Evolutionary conservation across 1,140 invertebrate genomes (phyloP), one percentile per base, ranked within the genome.

Genomic region (Leptinotarsa lineolata): DNA sequence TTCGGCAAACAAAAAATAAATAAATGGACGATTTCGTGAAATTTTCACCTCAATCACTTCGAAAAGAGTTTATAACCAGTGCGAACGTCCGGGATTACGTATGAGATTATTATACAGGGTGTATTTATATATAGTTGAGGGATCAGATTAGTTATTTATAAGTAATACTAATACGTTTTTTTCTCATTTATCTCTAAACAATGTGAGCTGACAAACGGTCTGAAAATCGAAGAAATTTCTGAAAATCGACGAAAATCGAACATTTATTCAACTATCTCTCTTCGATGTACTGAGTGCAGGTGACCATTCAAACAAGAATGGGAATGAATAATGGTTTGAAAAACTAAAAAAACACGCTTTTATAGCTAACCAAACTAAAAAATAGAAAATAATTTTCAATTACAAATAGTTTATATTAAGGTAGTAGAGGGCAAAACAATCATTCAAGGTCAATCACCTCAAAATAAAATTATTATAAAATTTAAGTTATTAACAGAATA

Each of bases 41-140:
- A 63, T 63, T 63, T 63, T 63, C 61, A 63, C 61, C 61, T 63
- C 61, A 30, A 24, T 63, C 61, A 63, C 21, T 63, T 63, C 24
- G 13, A 63, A 63, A 63, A 63, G 20, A 63, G 13, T 63, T 63
- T 63, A 16, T 16, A 54, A 54, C 61, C 12, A 21, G 20, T 22
- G 24, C 20, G 21, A 63, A 15, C 13, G 24, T 20, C 20, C 20
- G 20, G 61, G 61, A 63, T 63, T 63, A 63, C n/a, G 21, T 18
- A 63, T 5, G 24, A 21, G 20, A 30, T 63, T 54, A 54, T 0
- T 54, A 0, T 54, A 54, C 48, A n/a, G 48, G 48, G 48, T 54
- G 15, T 18, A 16, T 54, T 54, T n/a, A 54, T 54, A 54, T 54
- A 39, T 39, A 39, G 8, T 11, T 39, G 30, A 39, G 11, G 13